Conservation (phyloP, 2,797 vertebrate species). For the Microctenopoma stevenorrisi region DNA sequence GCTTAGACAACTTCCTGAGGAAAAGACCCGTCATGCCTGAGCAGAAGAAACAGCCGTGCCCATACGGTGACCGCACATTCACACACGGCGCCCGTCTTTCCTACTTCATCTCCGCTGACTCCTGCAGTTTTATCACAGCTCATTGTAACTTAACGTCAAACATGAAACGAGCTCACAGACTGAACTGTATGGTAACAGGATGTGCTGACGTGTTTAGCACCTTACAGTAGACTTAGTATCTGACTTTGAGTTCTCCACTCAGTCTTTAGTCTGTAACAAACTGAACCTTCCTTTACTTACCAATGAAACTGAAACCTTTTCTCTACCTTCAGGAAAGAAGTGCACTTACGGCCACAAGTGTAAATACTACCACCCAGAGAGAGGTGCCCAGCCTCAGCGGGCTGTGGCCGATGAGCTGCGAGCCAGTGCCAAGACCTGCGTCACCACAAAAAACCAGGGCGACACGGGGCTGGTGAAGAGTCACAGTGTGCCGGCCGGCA, state of each 20-base stretch:
- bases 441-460: slow-evolving; percentile 83
- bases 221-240: too few species aligned
- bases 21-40: slow-evolving; percentile 92
- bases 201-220: too few species aligned
- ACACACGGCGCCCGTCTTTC: too few species aligned
- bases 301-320: not conserved
- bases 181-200: too few species aligned
- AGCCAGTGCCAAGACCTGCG: slow-evolving; percentile 93
- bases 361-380: slow-evolving; percentile 97
- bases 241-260: too few species aligned
- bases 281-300: too few species aligned
- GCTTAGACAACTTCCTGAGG: slow-evolving; percentile 93
- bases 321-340: slow-evolving; percentile 89
- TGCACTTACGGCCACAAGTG: slow-evolving; percentile 99
- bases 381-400: slow-evolving; percentile 94
- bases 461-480: slow-evolving; percentile 94
- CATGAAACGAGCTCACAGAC: too few species aligned
- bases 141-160: too few species aligned
- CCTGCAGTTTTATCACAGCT: too few species aligned
- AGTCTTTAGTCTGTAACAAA: too few species aligned
- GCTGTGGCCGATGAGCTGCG: slow-evolving; percentile 97
- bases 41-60: slow-evolving; percentile 94
- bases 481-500: slow-evolving; percentile 93
- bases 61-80: slow-evolving; percentile 76
- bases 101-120: too few species aligned